Evolutionary conservation across 2,797 vertebrate genomes (phyloP), one percentile per base, ranked within the genome.

Genomic region (Coregonus ussuriensis): DNA sequence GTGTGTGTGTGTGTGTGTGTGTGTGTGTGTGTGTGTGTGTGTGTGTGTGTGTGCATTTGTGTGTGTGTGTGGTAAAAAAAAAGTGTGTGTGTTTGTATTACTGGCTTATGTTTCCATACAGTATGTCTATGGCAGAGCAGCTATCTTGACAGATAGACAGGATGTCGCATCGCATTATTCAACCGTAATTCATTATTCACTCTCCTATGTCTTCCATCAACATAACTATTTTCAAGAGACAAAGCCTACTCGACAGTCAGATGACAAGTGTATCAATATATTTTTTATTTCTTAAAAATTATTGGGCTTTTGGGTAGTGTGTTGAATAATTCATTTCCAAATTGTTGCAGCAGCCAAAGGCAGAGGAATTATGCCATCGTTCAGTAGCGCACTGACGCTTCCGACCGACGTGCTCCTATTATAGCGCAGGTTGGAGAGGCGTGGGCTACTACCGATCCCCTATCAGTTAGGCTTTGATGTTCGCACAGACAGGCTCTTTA

Each of bases 151-250:
- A 41, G 6, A 67, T 21, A 67, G 62, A 29, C 14, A 79, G 77
- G 31, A 63, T 66, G 75, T n/a, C n/a, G n/a, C n/a, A n/a, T 72
- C 67, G 63, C 14, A 75, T 51, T 72, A 56, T 37, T 41, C 13
- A 62, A 52, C 73, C 16, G 47, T 71, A 16, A 4, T 52, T 16
- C 25, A 53, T 7, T 65, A 62, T 62, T 70, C 72, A 68, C 56
- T 31, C 25, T 54, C 52, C 51, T 35, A 52, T 56, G 71, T 18
- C 52, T 54, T 56, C 15, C 31, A 54, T 15, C 52, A 18, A 31
- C 52, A 16, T 70, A n/a, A 47, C 68, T 70, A 16, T 47, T n/a
- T 70, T 47, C 68, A 47, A 69, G 68, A n/a, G 62, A 25, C 21
- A 65, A 35, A 13, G 31, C 65, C 65, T 6, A 67, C 65, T 31